These are phyloP conservation scores for Pocota personata DNA, from an alignment of 2,888 invertebrate species.

Conservation along the genomic window DNA sequence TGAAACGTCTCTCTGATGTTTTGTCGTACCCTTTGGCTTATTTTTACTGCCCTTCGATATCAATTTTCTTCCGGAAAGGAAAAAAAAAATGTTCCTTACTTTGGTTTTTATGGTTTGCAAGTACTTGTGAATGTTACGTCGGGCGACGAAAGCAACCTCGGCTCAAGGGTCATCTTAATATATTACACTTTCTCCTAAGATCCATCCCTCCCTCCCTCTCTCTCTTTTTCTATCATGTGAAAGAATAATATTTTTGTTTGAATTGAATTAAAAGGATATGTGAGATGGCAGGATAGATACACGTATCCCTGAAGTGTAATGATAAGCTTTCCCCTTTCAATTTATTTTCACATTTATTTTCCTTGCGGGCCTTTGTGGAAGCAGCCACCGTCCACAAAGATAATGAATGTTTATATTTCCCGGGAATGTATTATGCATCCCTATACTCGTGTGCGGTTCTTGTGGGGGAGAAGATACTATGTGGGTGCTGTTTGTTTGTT, in stretches of 20 bases:
- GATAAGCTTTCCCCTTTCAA: slow-evolving; percentile 53
- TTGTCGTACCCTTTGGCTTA: not conserved
- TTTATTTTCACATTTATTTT: slow-evolving; percentile 30
- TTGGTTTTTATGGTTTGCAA: slow-evolving; percentile 37
- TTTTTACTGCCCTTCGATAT: slow-evolving; percentile 44
- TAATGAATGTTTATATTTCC: slow-evolving; percentile 47
- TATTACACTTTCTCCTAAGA: slow-evolving; percentile 1
- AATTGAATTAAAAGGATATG: slow-evolving; percentile 57
- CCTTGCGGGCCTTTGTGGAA: slow-evolving; percentile 12
- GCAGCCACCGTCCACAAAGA: slow-evolving; percentile 4
- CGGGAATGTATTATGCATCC: not conserved
- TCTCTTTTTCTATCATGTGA: not conserved
- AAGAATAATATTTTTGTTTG: slow-evolving; percentile 48
- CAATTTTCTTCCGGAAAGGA: slow-evolving; percentile 66
- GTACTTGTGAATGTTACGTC: slow-evolving; percentile 1
- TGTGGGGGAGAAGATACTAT: not conserved
- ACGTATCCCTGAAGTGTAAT: slow-evolving; percentile 54
- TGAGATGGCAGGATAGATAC: slow-evolving; percentile 21
- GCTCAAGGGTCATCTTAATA: slow-evolving; percentile 57
- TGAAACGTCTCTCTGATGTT: not conserved
- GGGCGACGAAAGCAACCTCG: slow-evolving; percentile 1
- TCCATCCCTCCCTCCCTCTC: not conserved
- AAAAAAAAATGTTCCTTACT: slow-evolving; percentile 28
- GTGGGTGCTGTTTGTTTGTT: slow-evolving; percentile 21
- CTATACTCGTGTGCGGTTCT: not conserved